Conservation (phyloP, 2,888 invertebrate species). For the Xestoiulus laeticollis region DNA sequence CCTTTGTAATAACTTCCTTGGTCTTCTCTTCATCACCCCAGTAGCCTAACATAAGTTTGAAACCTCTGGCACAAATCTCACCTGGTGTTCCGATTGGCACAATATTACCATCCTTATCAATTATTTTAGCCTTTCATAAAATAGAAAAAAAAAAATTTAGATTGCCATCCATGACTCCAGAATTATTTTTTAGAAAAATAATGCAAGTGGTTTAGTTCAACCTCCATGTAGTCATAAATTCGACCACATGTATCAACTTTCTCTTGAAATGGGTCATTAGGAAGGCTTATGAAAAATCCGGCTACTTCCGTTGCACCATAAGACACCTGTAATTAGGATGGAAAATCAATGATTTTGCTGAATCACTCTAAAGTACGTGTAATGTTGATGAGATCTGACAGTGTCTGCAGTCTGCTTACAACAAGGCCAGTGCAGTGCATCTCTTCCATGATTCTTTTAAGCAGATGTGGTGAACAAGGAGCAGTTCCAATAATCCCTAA, state of each 20-base stretch:
- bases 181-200: not conserved
- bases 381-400: no score
- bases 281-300: not conserved
- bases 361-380: not conserved
- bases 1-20: conserved; percentile 71
- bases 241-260: conserved; percentile 18
- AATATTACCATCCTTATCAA: conserved; percentile 64
- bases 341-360: not conserved
- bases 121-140: conserved; percentile 59
- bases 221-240: not conserved
- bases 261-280: not conserved
- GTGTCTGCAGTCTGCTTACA: not conserved
- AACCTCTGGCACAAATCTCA: conserved; percentile 79
- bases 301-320: not conserved
- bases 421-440: conserved; percentile 62
- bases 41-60: conserved; percentile 81
- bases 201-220: not conserved
- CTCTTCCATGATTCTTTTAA: conserved; percentile 64
- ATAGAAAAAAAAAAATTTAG: not conserved
- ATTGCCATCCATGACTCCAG: not conserved
- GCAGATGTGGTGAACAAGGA: conserved; percentile 71
- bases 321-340: not conserved
- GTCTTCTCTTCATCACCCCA: conserved; percentile 83
- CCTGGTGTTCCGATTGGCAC: conserved; percentile 78
- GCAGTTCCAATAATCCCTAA: conserved; percentile 78